phyloP scores from a whole-genome alignment of 2,797 vertebrate genomes.

The Thaleichthys pacificus region DNA sequence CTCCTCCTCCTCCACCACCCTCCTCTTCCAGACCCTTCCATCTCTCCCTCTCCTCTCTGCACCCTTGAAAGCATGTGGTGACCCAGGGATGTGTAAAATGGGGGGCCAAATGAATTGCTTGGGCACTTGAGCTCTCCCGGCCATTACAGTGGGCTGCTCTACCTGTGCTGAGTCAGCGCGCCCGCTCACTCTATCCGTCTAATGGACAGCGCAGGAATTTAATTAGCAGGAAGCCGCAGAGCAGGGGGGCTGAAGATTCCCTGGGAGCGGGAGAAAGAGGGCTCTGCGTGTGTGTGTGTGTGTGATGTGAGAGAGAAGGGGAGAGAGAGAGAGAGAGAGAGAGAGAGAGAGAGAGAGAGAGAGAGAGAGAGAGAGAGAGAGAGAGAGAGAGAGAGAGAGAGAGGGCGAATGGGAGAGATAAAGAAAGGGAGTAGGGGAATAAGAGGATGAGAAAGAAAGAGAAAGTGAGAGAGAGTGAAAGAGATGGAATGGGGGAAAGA shows the following conservation, averaged over 20 bases:
- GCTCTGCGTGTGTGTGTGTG: slow-evolving; percentile 27
- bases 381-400: slow-evolving; percentile 14
- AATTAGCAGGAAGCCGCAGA: slow-evolving; percentile 95
- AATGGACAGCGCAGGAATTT: slow-evolving; percentile 98
- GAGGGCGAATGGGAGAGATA: slow-evolving; percentile 17
- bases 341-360: neutral
- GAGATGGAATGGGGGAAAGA: slow-evolving; percentile 28
- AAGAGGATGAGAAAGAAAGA: slow-evolving; percentile 10
- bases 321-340: neutral
- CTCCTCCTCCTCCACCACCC: slow-evolving; percentile 1
- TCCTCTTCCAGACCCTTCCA: neutral
- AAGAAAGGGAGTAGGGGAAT: too few species aligned
- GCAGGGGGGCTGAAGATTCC: slow-evolving; percentile 60
- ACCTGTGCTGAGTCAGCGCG: slow-evolving; percentile 98
- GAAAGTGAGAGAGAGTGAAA: slow-evolving; percentile 9
- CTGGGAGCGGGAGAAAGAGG: slow-evolving; percentile 39
- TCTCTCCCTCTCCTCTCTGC: slow-evolving; percentile 35
- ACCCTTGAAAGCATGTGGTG: slow-evolving; percentile 75
- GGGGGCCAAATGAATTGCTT: slow-evolving; percentile 74
- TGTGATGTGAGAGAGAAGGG: neutral
- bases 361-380: slow-evolving; percentile 12
- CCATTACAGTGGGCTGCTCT: slow-evolving; percentile 87
- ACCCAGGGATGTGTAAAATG: slow-evolving; percentile 73
- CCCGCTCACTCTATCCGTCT: slow-evolving; percentile 91
- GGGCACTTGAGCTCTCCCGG: slow-evolving; percentile 70